phyloP scores from a whole-genome alignment of 1,140 invertebrate species.

The Rhagoletis pomonella region DNA sequence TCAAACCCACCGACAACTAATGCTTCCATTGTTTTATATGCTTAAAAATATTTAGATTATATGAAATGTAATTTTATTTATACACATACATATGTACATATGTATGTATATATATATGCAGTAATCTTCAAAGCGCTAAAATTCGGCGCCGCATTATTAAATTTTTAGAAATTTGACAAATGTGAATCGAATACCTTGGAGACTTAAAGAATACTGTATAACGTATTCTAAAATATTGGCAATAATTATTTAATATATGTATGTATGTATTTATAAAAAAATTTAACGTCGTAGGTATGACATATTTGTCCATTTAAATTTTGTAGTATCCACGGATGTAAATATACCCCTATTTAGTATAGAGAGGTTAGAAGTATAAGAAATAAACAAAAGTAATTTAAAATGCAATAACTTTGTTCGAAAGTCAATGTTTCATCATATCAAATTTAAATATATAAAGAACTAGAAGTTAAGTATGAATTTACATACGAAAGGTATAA shows the following conservation, averaged over 20 bases:
- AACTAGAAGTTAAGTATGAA: background rate
- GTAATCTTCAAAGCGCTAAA: slow-evolving; percentile 34
- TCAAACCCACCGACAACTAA: slow-evolving; percentile 58
- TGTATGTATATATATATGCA: slow-evolving; percentile 6
- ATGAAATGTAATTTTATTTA: slow-evolving; percentile 15
- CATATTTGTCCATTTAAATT: background rate
- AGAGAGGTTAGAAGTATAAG: background rate
- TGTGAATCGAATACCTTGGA: background rate
- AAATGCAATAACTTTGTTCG: slow-evolving; percentile 42
- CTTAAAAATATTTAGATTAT: slow-evolving; percentile 59
- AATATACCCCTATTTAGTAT: background rate
- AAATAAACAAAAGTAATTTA: background rate
- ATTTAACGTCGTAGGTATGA: background rate
- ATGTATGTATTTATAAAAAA: background rate
- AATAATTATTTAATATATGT: slow-evolving; percentile 29
- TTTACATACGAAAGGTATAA: slow-evolving; percentile 9
- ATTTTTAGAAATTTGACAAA: background rate
- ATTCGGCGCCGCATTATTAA: background rate
- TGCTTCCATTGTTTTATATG: slow-evolving; percentile 61
- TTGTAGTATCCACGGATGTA: slow-evolving; percentile 6
- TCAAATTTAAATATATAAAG: slow-evolving; percentile 28
- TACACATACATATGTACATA: background rate
- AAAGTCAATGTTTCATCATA: slow-evolving; percentile 19
- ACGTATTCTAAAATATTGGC: slow-evolving; percentile 37
- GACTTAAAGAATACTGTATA: slow-evolving; percentile 46